Conservation (phyloP, 2,113 vertebrate genomes). For the Atlantisia rogersi region DNA sequence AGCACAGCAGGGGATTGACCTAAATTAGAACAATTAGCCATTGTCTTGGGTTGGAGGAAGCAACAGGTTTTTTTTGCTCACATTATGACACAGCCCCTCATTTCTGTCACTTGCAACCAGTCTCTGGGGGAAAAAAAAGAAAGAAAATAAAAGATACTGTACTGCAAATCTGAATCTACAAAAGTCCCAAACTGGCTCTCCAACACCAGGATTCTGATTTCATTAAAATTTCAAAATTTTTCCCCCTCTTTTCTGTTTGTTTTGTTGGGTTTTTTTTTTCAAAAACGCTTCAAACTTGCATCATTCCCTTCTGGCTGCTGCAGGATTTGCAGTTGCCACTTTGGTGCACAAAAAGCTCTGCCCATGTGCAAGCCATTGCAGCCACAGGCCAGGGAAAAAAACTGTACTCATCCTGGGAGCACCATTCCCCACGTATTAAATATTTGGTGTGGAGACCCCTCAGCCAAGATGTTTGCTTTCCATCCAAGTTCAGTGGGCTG, state of each 20-base stretch:
- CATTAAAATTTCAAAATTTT: not conserved
- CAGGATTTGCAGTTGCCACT: not conserved
- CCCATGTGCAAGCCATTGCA: not conserved
- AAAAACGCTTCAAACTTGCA: not conserved
- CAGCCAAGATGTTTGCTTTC: not conserved
- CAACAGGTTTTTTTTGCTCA: not conserved
- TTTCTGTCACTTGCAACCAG: not conserved
- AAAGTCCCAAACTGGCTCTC: not conserved
- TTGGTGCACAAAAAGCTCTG: not conserved
- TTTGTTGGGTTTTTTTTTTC: not conserved
- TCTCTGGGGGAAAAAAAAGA: not conserved
- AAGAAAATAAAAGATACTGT: not conserved
- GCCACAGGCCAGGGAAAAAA: not conserved
- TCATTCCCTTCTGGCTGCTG: not conserved
- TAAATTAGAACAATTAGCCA: constrained; percentile 55
- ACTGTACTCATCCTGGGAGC: not conserved
- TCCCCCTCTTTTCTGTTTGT: fast-evolving
- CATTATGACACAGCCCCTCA: not conserved
- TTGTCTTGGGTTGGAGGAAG: not conserved
- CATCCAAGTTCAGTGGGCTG: not conserved
- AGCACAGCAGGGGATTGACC: constrained; percentile 10
- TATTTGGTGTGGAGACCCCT: not conserved
- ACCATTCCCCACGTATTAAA: not conserved
- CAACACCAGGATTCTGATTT: not conserved
- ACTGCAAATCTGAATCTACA: not conserved